A percentile compares a stretch with the other conserved stretches of the same genome.
Conservation (phyloP, 2,888 invertebrate genomes). For the Callimorpha dominula region DNA sequence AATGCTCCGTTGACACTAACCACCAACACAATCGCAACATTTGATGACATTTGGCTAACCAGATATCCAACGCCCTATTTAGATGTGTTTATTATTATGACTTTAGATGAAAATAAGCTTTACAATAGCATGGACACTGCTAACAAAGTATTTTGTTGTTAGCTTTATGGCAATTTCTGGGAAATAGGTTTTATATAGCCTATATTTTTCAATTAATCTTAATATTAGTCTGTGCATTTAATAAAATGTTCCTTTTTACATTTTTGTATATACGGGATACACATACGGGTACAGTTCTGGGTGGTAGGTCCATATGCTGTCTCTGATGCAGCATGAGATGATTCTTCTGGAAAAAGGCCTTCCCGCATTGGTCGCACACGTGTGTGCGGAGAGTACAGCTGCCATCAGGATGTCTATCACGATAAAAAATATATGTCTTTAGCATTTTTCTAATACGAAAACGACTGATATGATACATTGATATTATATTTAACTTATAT, state of each 20-base stretch:
- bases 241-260: not conserved
- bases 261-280: slow-evolving; percentile 6
- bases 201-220: not conserved
- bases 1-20: not conserved
- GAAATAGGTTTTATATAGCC: not conserved
- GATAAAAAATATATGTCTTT: not conserved
- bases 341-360: slow-evolving; percentile 95
- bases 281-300: slow-evolving; percentile 72
- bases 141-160: not conserved
- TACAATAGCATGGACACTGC: too few relatives aligned
- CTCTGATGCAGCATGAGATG: slow-evolving; percentile 93
- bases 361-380: slow-evolving; percentile 93
- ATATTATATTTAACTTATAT: too few relatives aligned
- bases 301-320: slow-evolving; percentile 91
- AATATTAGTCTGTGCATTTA: not conserved
- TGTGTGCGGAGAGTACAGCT: slow-evolving; percentile 93
- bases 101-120: too few relatives aligned
- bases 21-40: too few relatives aligned
- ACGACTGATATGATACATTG: not conserved
- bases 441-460: not conserved
- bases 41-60: too few relatives aligned
- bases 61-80: too few relatives aligned
- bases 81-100: too few relatives aligned
- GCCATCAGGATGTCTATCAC: slow-evolving; percentile 90
- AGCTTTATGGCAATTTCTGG: not conserved